Evolutionary conservation across 2,797 vertebrate genomes (phyloP).

Genomic region (Falco novaeseelandiae): DNA sequence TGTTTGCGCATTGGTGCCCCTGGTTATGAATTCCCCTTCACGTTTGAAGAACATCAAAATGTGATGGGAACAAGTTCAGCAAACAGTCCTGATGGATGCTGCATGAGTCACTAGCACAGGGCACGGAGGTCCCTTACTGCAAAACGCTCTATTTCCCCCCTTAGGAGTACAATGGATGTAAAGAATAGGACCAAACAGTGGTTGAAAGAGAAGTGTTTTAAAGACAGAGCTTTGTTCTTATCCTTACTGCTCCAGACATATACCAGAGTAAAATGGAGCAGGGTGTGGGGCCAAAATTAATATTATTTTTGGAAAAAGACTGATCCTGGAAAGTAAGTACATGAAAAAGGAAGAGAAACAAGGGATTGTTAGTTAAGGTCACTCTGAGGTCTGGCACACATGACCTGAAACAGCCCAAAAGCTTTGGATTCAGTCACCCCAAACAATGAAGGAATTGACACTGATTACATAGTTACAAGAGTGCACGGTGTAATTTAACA

Average conservation of each 20-base stretch:
- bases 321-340: slow-evolving; percentile 56
- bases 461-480: neutral
- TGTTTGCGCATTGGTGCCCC: too few species aligned
- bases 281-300: slow-evolving; percentile 25
- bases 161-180: neutral
- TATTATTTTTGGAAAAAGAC: slow-evolving; percentile 61
- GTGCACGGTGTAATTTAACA: neutral
- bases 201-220: neutral
- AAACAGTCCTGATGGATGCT: neutral
- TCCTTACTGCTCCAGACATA: neutral
- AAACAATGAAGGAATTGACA: neutral
- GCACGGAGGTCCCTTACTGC: neutral
- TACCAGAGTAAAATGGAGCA: neutral
- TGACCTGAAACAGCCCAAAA: slow-evolving; percentile 39
- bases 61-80: neutral
- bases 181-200: neutral
- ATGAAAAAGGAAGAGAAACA: slow-evolving; percentile 50
- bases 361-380: slow-evolving; percentile 49
- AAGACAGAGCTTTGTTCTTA: slow-evolving; percentile 17
- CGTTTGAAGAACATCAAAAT: neutral
- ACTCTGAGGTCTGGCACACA: slow-evolving; percentile 54
- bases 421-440: slow-evolving; percentile 2
- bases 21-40: neutral
- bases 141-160: neutral
- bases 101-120: accelerated